Conservation (phyloP, 1,140 invertebrate genomes). For the Laodelphax striatellus region DNA sequence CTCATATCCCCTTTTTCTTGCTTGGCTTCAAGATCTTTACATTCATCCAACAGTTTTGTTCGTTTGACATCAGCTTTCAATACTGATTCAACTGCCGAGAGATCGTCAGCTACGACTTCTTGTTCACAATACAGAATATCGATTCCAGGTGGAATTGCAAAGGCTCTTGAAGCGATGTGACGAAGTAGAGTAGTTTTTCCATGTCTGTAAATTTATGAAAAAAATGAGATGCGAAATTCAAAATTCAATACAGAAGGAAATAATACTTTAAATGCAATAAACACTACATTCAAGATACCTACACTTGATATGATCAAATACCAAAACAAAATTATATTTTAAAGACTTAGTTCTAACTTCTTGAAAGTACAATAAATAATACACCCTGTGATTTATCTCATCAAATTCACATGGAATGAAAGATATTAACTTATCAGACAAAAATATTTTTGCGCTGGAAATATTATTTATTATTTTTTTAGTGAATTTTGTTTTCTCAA, state of each 20-base stretch:
- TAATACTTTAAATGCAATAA: slow-evolving; percentile 5
- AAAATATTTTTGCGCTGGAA: too few species aligned
- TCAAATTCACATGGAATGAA: too few species aligned
- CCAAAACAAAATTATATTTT: too few species aligned
- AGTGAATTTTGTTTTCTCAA: too few species aligned
- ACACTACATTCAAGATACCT: too few species aligned
- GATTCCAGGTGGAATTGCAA: slow-evolving; percentile 91
- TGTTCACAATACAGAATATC: slow-evolving; percentile 98
- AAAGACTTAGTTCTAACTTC: too few species aligned
- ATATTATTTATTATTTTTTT: too few species aligned
- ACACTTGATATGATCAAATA: too few species aligned
- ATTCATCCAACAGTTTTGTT: slow-evolving; percentile 67
- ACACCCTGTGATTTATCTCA: too few species aligned
- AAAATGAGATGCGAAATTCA: slow-evolving; percentile 4
- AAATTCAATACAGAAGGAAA: slow-evolving; percentile 10
- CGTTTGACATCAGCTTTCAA: slow-evolving; percentile 86
- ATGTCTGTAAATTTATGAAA: slow-evolving; percentile 49
- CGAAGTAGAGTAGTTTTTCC: slow-evolving; percentile 97
- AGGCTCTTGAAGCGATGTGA: slow-evolving; percentile 77
- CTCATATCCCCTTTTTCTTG: slow-evolving; percentile 50
- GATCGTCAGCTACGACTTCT: slow-evolving; percentile 90
- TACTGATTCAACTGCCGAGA: slow-evolving; percentile 83
- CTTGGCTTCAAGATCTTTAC: slow-evolving; percentile 63
- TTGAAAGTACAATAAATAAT: too few species aligned
- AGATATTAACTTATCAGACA: too few species aligned